Conservation (phyloP, 2,888 invertebrate species). For the Drosophila ochracea region DNA sequence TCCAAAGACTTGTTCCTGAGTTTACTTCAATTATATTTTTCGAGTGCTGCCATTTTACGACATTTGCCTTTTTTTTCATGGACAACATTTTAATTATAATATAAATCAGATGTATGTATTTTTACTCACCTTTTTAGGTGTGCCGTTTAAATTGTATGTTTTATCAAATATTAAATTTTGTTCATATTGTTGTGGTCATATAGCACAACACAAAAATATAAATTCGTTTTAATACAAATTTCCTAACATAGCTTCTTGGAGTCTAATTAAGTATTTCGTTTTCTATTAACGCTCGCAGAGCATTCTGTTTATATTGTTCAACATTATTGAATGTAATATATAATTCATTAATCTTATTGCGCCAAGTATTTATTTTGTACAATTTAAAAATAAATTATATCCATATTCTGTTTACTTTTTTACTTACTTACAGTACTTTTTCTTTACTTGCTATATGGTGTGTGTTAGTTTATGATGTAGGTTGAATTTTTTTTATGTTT, state of each 20-base stretch:
- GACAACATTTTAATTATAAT: not conserved
- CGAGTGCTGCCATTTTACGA: not conserved
- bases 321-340: not conserved
- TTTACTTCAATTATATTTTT: not conserved
- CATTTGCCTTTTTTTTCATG: not conserved
- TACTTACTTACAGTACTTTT: conserved; percentile 16
- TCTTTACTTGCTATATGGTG: not conserved
- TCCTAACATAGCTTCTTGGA: not conserved
- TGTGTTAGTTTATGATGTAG: not conserved
- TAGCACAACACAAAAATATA: not conserved
- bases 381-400: conserved; percentile 34
- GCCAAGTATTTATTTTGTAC: conserved; percentile 44
- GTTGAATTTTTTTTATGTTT: not conserved
- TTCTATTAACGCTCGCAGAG: conserved; percentile 1
- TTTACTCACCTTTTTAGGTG: conserved; percentile 1
- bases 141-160: not conserved
- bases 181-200: conserved; percentile 1
- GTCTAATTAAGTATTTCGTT: not conserved
- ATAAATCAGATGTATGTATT: not conserved
- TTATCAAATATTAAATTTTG: not conserved
- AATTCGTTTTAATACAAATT: not conserved
- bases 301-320: conserved; percentile 14
- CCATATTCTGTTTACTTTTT: conserved; percentile 12
- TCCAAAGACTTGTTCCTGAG: conserved; percentile 13
- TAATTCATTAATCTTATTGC: conserved; percentile 17